A percentile compares a stretch with the other conserved stretches of the same genome.
These are phyloP conservation scores for Pollicipes pollicipes DNA, from an alignment of 1,140 invertebrate species.

Conservation along the genomic window DNA sequence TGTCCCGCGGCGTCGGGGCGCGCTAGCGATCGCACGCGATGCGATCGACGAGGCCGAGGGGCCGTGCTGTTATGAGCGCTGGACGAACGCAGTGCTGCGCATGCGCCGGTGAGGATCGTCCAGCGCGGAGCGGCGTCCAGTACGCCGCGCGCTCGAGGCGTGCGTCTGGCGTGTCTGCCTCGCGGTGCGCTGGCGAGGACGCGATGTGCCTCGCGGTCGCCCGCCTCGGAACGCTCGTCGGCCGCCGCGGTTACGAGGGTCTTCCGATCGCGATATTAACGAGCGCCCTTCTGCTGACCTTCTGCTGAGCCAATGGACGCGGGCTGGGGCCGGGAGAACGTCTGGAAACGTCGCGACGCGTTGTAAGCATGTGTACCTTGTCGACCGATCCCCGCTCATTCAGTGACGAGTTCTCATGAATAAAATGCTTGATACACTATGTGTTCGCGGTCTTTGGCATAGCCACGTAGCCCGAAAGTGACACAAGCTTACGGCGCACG, in stretches of 20 bases:
- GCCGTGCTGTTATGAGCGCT: neutral
- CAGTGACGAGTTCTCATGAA: neutral
- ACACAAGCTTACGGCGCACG: no score
- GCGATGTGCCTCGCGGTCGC: neutral
- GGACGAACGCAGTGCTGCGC: neutral
- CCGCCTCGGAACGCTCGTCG: neutral
- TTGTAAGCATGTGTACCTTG: neutral
- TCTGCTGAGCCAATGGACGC: neutral
- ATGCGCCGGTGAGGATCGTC: no score
- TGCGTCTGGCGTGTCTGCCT: no score
- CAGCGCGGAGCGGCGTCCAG: no score
- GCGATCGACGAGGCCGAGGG: neutral
- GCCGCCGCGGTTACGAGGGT: neutral
- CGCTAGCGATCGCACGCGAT: neutral
- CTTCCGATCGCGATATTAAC: neutral
- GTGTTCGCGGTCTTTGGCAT: no score
- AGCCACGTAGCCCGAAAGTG: no score
- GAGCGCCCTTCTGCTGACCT: no score
- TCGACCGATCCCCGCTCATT: neutral
- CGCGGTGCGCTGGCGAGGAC: no score
- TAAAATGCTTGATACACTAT: neutral
- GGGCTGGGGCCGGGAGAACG: no score
- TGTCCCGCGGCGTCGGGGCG: neutral
- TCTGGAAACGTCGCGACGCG: neutral
- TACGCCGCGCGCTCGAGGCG: no score